Percentiles rank a stretch among this genome's conserved stretches.
These are phyloP conservation scores for Geococcyx californianus DNA, from an alignment of 2,113 vertebrate genomes.

Conservation along the genomic window DNA sequence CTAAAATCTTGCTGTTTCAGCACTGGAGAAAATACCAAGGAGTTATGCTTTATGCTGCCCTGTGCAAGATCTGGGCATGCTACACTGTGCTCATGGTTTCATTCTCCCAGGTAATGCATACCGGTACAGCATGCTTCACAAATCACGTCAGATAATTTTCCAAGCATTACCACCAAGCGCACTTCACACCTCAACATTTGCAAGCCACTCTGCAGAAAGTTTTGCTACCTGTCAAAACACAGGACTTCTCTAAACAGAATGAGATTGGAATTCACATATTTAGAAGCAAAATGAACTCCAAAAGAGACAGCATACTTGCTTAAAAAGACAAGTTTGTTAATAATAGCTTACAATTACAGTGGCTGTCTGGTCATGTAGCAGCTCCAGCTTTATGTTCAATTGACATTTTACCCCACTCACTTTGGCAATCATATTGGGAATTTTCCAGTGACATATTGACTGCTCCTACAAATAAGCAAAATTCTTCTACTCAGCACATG, in stretches of 20 bases:
- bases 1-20: slow-evolving; percentile 75
- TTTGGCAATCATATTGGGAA: background rate
- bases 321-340: background rate
- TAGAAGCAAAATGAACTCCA: slow-evolving; percentile 1
- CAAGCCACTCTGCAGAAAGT: background rate
- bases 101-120: background rate
- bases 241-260: slow-evolving; percentile 17
- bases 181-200: background rate
- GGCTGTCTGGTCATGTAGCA: fast-evolving
- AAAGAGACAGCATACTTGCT: background rate
- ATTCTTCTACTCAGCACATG: background rate
- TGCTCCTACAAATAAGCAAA: background rate
- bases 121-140: background rate
- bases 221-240: slow-evolving; percentile 21
- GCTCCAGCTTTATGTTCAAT: background rate
- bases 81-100: background rate
- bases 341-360: background rate
- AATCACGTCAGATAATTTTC: background rate
- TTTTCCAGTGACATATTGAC: background rate
- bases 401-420: background rate
- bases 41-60: slow-evolving; percentile 17
- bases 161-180: fast-evolving
- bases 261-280: slow-evolving; percentile 2
- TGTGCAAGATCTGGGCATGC: background rate
- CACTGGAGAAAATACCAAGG: slow-evolving; percentile 40